Evolutionary conservation across 2,113 vertebrate species (phyloP), one percentile per base, ranked within the genome.

Genomic region (Phasianus colchicus): DNA sequence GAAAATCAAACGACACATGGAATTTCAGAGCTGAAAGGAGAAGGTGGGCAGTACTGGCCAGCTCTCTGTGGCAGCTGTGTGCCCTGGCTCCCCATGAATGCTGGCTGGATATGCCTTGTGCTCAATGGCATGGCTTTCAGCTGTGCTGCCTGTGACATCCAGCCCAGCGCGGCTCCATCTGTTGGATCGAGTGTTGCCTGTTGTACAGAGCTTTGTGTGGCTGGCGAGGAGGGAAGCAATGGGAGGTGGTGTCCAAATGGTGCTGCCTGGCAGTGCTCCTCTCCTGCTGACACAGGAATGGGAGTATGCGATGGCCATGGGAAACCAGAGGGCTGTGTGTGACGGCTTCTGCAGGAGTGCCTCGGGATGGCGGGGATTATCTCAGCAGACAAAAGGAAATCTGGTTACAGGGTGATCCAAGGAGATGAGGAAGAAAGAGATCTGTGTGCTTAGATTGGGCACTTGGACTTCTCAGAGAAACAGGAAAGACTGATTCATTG

Each of bases 121-220:
- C 43, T 27, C 6, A 32, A 24, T 10, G 24, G 27, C 0, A 4
- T 14, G 13, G 50, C 11, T 18, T 6, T 34, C 48, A 43, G 50
- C 32, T 1, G 1, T 36, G 38, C 48, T 42, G 38, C 1, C 18
- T 3, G 34, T 16, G 61, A 16, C 13, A 16, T 1, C 70, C 15
- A 3, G 7, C 4, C 20, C 2, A 0, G 0, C 5, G 2, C 0
- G 3, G 34, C 11, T 13, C 30, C 48, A 3, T n/a, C n/a, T 32
- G 27, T 1, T 13, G 47, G 48, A 29, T 4, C 12, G 4, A 4
- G 13, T 11, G 17, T 13, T 71, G 6, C 65, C 80, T 18, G 7
- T 25, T 11, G 9, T 47, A 34, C 45, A 40, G 43, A 10, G 29
- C 47, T 5, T 24, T n/a, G 2, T 3, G 18, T 18, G 83, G 4